Conservation (phyloP, 2,797 vertebrate species). For the Tympanoctomys barrerae region DNA sequence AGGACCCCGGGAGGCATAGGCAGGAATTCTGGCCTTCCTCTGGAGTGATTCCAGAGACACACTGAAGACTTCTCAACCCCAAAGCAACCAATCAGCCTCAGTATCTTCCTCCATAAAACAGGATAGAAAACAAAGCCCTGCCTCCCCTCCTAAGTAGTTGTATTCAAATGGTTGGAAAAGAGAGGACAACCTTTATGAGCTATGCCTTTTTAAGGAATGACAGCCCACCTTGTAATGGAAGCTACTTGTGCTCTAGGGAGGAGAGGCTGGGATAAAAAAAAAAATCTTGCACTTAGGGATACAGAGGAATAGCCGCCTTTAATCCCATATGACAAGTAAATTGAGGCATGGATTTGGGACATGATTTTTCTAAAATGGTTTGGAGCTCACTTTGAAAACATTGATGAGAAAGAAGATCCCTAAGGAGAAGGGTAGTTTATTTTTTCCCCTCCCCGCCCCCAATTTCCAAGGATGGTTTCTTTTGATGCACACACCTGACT, state of each 20-base stretch:
- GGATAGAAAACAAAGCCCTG: not conserved
- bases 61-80: not conserved
- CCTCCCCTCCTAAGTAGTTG: not conserved
- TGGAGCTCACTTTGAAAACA: slow-evolving; percentile 24
- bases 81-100: not conserved
- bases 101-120: slow-evolving; percentile 24
- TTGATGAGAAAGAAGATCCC: not conserved
- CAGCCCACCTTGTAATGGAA: not conserved
- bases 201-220: not conserved
- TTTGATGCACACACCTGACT: not conserved
- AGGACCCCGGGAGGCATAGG: not conserved
- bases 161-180: not conserved
- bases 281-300: not conserved
- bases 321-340: not conserved
- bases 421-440: not conserved
- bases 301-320: not conserved
- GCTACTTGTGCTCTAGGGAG: not conserved
- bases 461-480: not conserved
- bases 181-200: not conserved
- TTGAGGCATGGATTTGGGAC: not conserved
- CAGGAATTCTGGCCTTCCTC: not conserved
- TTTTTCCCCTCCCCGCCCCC: not conserved
- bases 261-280: not conserved
- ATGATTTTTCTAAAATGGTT: not conserved
- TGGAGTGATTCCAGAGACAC: not conserved